Evolutionary conservation across 2,888 invertebrate species (phyloP).

Genomic region (Cataglyphis cursor): DNA sequence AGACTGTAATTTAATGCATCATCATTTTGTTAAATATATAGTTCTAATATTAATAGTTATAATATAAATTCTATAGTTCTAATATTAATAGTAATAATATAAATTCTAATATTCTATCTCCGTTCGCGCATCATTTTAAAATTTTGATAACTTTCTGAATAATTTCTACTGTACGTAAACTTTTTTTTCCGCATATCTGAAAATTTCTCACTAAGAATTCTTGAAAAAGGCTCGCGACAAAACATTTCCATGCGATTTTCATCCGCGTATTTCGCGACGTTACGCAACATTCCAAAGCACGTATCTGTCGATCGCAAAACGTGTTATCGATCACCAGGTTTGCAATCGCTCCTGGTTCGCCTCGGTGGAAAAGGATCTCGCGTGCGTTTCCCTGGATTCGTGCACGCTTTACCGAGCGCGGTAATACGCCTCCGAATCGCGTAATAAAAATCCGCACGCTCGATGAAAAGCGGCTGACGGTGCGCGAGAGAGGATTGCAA

Average conservation of each 20-base stretch:
- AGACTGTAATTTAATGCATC: background rate
- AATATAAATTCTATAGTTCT: too few species aligned
- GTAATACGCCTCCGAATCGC: constrained; percentile 59
- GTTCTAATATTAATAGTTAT: too few species aligned
- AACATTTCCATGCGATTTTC: background rate
- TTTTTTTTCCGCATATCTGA: background rate
- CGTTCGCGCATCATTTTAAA: background rate
- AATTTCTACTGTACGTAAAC: background rate
- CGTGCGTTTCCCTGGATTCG: constrained; percentile 62
- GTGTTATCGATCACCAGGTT: constrained; percentile 44
- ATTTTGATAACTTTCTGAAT: background rate
- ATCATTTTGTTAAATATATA: background rate
- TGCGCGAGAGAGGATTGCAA: constrained; percentile 68
- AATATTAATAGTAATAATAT: too few species aligned
- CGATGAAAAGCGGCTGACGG: constrained; percentile 65
- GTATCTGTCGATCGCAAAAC: constrained; percentile 43
- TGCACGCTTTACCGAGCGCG: constrained; percentile 56
- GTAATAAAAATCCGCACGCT: constrained; percentile 67
- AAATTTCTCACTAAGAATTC: background rate
- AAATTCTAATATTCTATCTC: too few species aligned
- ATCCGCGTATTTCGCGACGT: background rate
- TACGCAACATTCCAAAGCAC: constrained; percentile 2
- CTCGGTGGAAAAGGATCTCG: constrained; percentile 44
- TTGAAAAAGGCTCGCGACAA: background rate
- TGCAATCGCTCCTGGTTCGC: constrained; percentile 53